These are phyloP conservation scores for Martes martes DNA, from an alignment of 2,113 vertebrate species.

Conservation along the genomic window DNA sequence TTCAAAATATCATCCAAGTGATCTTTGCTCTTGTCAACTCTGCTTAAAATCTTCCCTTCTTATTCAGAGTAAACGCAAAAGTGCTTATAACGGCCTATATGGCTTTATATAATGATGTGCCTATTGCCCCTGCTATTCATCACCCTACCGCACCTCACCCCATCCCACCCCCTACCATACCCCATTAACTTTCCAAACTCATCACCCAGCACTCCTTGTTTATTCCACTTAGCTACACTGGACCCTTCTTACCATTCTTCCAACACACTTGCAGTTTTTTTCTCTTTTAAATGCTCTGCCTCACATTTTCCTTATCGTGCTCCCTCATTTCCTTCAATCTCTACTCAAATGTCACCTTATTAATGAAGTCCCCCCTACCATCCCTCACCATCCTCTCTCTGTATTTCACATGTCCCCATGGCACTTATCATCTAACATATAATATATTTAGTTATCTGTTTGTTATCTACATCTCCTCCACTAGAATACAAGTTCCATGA, in stretches of 20 bases:
- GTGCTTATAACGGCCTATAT: background rate
- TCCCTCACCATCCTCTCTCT: background rate
- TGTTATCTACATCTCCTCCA: background rate
- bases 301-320: background rate
- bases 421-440: background rate
- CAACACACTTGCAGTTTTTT: background rate
- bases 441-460: background rate
- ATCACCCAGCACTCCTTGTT: background rate
- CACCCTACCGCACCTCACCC: background rate
- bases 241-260: background rate
- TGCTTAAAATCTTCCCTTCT: background rate
- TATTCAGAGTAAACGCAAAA: background rate
- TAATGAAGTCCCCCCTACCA: background rate
- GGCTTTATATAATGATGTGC: background rate
- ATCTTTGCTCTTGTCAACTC: background rate
- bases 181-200: background rate
- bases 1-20: background rate
- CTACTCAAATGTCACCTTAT: background rate
- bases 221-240: background rate
- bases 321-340: constrained; percentile 9
- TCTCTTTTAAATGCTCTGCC: background rate
- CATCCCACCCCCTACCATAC: background rate
- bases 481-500: background rate
- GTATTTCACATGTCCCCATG: background rate
- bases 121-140: background rate